phyloP scores from a whole-genome alignment of 2,888 invertebrate genomes.

The Hoplodrina ambigua region DNA sequence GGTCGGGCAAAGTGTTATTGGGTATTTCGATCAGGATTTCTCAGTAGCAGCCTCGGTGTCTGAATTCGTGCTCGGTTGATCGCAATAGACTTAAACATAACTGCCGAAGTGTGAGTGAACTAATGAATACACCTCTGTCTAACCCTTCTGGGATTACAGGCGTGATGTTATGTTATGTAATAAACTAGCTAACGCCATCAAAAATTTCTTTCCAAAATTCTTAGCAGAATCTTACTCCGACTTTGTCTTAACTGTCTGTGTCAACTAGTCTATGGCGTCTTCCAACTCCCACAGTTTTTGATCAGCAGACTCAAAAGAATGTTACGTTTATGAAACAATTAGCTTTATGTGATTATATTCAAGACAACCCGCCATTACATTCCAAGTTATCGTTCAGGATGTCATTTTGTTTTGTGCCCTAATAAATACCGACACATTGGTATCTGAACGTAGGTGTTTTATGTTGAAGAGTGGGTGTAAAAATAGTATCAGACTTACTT shows the following conservation, averaged over 20 bases:
- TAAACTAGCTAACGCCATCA: not conserved
- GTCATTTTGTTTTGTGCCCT: not conserved
- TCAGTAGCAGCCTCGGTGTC: too few species aligned
- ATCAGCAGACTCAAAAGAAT: conserved; percentile 77
- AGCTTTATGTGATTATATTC: conserved; percentile 70
- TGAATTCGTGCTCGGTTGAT: too few species aligned
- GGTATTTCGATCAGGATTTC: too few species aligned
- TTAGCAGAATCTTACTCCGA: not conserved
- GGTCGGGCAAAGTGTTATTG: too few species aligned
- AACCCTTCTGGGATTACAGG: too few species aligned
- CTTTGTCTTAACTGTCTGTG: conserved; percentile 10
- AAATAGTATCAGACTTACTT: not conserved
- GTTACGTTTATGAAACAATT: conserved; percentile 84
- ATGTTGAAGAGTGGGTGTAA: not conserved
- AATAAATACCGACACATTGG: not conserved
- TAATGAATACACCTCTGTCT: too few species aligned
- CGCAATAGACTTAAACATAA: too few species aligned
- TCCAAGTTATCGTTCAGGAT: conserved; percentile 10
- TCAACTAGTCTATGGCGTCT: conserved; percentile 60
- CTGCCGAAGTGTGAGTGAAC: too few species aligned
- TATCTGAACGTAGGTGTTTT: not conserved
- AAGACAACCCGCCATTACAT: conserved; percentile 42
- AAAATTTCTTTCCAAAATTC: not conserved
- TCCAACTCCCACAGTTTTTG: conserved; percentile 75
- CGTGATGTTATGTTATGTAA: too few species aligned